Evolutionary conservation across 2,888 invertebrate genomes (phyloP).

Genomic region (Timema cristinae): DNA sequence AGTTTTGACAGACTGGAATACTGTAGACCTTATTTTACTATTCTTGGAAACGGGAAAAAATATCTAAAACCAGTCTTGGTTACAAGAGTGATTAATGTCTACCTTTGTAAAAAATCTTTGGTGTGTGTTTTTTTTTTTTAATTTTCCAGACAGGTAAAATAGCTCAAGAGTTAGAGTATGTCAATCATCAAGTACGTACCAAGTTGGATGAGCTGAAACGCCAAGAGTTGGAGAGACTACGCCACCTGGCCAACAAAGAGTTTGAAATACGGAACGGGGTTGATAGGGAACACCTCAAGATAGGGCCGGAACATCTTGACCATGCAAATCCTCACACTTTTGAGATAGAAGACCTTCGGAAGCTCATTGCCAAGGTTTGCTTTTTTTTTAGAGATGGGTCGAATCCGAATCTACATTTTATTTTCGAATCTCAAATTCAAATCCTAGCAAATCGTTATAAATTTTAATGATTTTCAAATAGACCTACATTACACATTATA

Average conservation of each 20-base stretch:
- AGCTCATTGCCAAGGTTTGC: conserved; percentile 75
- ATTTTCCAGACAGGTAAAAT: conserved; percentile 77
- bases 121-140: too few species aligned
- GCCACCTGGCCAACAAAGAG: conserved; percentile 62
- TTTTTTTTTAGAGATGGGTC: neutral
- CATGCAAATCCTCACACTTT: conserved; percentile 87
- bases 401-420: neutral
- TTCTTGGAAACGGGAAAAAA: too few species aligned
- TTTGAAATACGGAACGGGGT: conserved; percentile 61
- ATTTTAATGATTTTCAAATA: too few species aligned
- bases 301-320: conserved; percentile 74
- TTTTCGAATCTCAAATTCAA: too few species aligned
- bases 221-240: conserved; percentile 76
- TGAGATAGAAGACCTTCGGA: conserved; percentile 89
- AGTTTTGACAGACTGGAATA: too few species aligned
- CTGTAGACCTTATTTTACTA: too few species aligned
- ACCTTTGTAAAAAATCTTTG: too few species aligned
- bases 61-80: too few species aligned
- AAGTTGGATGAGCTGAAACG: conserved; percentile 91
- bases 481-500: too few species aligned
- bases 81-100: too few species aligned
- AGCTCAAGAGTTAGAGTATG: conserved; percentile 84
- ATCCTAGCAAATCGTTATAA: too few species aligned
- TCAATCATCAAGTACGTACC: conserved; percentile 80
- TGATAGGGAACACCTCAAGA: conserved; percentile 59